These are phyloP conservation scores for Crotalus horridus DNA, from an alignment of 2,113 vertebrate genomes.

Conservation along the genomic window DNA sequence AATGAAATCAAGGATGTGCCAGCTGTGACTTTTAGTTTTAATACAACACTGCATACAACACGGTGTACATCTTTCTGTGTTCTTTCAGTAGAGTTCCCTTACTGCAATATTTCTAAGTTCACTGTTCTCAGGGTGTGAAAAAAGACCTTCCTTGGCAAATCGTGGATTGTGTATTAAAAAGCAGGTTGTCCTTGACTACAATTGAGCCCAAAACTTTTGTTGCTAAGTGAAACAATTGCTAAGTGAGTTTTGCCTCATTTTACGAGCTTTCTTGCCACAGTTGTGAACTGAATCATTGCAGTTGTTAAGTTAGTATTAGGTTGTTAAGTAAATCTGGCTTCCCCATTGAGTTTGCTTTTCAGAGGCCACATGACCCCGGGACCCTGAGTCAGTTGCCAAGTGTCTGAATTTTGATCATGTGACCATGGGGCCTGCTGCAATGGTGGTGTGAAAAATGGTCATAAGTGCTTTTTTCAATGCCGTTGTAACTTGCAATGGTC, in stretches of 20 bases:
- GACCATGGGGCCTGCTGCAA: not conserved
- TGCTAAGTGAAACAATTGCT: not conserved
- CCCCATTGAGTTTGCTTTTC: not conserved
- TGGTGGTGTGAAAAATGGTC: not conserved
- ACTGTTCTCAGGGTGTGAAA: not conserved
- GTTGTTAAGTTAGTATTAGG: not conserved
- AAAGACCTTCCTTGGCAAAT: not conserved
- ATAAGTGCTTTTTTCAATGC: not conserved
- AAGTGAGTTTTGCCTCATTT: not conserved
- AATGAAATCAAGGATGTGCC: not conserved
- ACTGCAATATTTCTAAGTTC: not conserved
- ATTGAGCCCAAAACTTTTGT: not conserved
- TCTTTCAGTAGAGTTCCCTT: not conserved
- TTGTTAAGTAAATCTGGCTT: not conserved
- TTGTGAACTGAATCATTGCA: not conserved
- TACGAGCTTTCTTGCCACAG: not conserved
- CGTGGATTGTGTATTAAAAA: not conserved
- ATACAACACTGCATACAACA: not conserved
- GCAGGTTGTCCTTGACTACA: not conserved
- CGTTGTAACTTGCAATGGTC: not conserved
- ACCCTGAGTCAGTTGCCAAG: not conserved
- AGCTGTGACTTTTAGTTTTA: not conserved
- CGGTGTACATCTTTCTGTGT: not conserved
- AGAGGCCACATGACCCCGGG: not conserved
- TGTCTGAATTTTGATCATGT: not conserved